Percentiles rank a stretch among this genome's conserved stretches.
phyloP scores from a whole-genome alignment of 2,113 vertebrate species.

The Grallaria varia region DNA sequence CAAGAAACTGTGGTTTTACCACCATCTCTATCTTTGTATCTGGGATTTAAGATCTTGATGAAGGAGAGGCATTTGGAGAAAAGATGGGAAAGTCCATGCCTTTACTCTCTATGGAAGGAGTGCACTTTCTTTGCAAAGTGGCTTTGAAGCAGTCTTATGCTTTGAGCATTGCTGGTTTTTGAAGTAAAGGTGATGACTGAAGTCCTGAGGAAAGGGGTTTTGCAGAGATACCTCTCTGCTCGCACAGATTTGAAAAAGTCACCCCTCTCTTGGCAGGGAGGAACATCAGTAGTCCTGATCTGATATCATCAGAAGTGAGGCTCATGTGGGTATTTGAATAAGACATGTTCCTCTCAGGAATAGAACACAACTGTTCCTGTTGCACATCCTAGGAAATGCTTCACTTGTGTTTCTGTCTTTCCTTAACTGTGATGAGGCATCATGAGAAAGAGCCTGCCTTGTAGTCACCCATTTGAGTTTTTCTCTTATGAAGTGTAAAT shows the following conservation, averaged over 20 bases:
- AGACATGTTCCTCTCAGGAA: not conserved
- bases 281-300: not conserved
- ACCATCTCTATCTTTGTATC: not conserved
- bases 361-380: not conserved
- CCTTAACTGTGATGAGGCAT: not conserved
- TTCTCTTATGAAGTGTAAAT: not conserved
- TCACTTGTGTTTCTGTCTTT: not conserved
- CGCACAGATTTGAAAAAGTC: not conserved
- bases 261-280: not conserved
- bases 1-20: not conserved
- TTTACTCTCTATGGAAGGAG: not conserved
- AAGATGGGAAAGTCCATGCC: not conserved
- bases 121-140: not conserved
- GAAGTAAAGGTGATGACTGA: not conserved
- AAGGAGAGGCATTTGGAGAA: not conserved
- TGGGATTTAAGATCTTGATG: not conserved
- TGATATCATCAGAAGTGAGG: not conserved
- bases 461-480: not conserved
- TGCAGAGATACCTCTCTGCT: not conserved
- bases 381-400: not conserved
- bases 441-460: not conserved
- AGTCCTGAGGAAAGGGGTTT: not conserved
- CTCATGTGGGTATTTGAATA: not conserved
- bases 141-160: not conserved
- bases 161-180: not conserved